Conservation (phyloP, 2,797 vertebrate species). For the Thripadectes ignobilis region DNA sequence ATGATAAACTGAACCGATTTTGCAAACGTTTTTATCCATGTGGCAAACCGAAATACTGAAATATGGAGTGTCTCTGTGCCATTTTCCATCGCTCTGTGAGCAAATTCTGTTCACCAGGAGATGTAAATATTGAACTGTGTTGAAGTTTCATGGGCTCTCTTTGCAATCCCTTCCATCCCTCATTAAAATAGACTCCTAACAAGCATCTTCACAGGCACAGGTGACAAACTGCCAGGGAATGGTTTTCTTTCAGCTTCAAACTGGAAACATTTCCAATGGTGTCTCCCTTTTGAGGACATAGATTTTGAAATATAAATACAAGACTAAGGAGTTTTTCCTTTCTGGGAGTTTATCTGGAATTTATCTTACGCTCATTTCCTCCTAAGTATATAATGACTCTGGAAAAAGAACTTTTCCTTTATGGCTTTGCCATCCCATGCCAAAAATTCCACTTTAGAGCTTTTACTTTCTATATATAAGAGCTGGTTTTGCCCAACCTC, state of each 20-base stretch:
- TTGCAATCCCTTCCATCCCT: neutral
- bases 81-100: neutral
- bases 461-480: neutral
- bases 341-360: neutral
- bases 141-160: neutral
- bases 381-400: neutral
- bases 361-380: neutral
- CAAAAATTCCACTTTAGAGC: neutral
- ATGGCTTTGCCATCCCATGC: neutral
- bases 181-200: neutral
- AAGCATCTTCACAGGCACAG: neutral
- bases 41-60: neutral
- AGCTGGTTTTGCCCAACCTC: neutral
- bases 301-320: neutral
- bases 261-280: neutral
- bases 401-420: neutral
- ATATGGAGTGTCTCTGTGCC: neutral
- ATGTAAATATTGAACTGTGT: slow-evolving; percentile 25
- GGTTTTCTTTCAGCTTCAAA: neutral
- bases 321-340: neutral
- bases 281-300: neutral
- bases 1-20: neutral
- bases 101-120: neutral
- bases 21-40: neutral
- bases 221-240: neutral